Conservation (phyloP, 2,888 invertebrate genomes). For the Gryllus longicercus region DNA sequence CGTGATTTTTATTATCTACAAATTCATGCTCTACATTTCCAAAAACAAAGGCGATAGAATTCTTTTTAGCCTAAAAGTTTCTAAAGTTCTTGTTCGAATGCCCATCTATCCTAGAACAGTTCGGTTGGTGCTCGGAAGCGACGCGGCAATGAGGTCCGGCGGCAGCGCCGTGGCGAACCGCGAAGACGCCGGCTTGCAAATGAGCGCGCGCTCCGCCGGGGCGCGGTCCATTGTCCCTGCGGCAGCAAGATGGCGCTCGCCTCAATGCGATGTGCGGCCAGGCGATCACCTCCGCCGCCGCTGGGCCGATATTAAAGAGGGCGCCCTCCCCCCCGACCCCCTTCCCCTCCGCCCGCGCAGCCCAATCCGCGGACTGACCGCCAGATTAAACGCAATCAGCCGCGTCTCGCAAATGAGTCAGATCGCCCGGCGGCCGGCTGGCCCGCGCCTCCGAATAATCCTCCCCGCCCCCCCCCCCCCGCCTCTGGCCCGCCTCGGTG, state of each 20-base stretch:
- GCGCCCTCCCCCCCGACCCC: not conserved
- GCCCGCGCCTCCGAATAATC: not conserved
- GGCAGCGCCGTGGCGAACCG: not conserved
- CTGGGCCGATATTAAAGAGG: not conserved
- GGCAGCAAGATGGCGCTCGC: slow-evolving; percentile 5
- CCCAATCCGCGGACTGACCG: not conserved
- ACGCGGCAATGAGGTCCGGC: no score
- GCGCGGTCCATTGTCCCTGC: not conserved
- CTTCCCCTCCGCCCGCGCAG: not conserved
- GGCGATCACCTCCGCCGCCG: not conserved
- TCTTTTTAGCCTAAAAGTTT: no score
- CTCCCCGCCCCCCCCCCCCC: not conserved
- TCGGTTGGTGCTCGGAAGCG: no score
- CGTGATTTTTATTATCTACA: no score
- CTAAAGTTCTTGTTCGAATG: no score
- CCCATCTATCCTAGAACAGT: no score
- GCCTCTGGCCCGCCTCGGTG: no score
- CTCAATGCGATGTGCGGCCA: slow-evolving; percentile 4
- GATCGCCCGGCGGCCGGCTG: not conserved
- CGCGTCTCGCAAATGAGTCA: slow-evolving; percentile 8
- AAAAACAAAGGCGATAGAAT: no score
- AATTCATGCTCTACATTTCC: no score
- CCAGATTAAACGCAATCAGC: slow-evolving; percentile 10
- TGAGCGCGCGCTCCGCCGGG: not conserved
- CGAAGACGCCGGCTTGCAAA: not conserved